phyloP scores from a whole-genome alignment of 53 echinoderm and acorn worm species.

The Hippasteria phrygiana region DNA sequence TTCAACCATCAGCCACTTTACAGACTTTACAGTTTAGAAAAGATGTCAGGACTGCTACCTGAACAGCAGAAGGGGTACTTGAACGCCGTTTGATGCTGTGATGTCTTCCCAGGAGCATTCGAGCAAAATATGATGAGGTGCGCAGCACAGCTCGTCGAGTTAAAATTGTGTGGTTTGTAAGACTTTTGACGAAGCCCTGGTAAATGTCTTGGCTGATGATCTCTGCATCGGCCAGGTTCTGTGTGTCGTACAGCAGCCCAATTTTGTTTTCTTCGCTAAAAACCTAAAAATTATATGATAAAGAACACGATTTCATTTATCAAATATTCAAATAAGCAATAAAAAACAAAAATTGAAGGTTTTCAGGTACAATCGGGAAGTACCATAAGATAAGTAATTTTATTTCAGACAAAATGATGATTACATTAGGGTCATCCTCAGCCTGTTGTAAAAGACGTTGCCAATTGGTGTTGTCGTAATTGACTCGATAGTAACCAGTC shows the following conservation, averaged over 20 bases:
- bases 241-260: conserved; percentile 80
- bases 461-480: conserved; percentile 91
- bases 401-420: no score
- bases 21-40: no score
- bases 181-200: conserved; percentile 58
- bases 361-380: no score
- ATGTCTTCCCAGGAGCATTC: conserved; percentile 5
- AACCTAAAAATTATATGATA: no score
- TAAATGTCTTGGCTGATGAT: conserved; percentile 66
- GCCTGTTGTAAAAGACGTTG: conserved; percentile 67
- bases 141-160: not conserved
- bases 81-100: not conserved
- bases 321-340: no score
- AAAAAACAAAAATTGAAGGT: no score
- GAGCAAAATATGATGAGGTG: conserved; percentile 24
- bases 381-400: not conserved
- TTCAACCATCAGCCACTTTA: no score
- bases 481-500: conserved; percentile 82
- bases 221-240: conserved; percentile 76
- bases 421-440: conserved; percentile 65
- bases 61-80: not conserved
- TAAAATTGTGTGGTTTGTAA: conserved; percentile 42
- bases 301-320: no score
- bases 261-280: conserved; percentile 74
- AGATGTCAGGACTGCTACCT: no score